Percentiles rank a stretch among this genome's conserved stretches.
These are phyloP conservation scores for Thermophis baileyi DNA, from an alignment of 2,113 vertebrate species.

Conservation along the genomic window DNA sequence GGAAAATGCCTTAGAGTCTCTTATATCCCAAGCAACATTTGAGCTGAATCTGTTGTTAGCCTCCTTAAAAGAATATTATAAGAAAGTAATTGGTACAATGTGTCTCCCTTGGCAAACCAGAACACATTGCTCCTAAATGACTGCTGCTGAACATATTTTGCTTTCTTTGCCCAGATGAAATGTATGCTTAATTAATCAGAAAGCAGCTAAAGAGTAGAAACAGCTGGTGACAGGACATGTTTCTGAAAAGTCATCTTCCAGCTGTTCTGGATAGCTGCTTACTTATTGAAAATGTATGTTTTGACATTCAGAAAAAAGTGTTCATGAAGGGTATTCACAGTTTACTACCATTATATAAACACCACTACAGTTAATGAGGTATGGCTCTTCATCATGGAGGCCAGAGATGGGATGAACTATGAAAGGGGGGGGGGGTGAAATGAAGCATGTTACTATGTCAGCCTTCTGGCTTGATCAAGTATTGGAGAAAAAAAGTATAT, in stretches of 20 bases:
- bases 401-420: neutral
- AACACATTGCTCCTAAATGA: neutral
- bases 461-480: no score
- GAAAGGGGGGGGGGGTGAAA: neutral
- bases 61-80: neutral
- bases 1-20: neutral
- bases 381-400: neutral
- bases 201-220: constrained; percentile 2
- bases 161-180: constrained; percentile 27
- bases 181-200: constrained; percentile 12
- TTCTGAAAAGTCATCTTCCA: constrained; percentile 1
- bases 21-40: neutral
- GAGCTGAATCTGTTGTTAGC: neutral
- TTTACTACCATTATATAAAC: neutral
- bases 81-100: neutral
- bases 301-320: neutral
- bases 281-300: neutral
- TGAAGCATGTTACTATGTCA: no score
- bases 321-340: neutral
- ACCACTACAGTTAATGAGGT: neutral
- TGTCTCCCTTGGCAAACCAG: neutral
- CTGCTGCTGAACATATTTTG: neutral
- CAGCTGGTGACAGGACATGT: neutral
- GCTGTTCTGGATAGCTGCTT: neutral
- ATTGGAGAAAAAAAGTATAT: neutral